A percentile compares a stretch with the other conserved stretches of the same genome.
Evolutionary conservation across 2,113 vertebrate genomes (phyloP).

Genomic region (Gallinago paraguaiae): DNA sequence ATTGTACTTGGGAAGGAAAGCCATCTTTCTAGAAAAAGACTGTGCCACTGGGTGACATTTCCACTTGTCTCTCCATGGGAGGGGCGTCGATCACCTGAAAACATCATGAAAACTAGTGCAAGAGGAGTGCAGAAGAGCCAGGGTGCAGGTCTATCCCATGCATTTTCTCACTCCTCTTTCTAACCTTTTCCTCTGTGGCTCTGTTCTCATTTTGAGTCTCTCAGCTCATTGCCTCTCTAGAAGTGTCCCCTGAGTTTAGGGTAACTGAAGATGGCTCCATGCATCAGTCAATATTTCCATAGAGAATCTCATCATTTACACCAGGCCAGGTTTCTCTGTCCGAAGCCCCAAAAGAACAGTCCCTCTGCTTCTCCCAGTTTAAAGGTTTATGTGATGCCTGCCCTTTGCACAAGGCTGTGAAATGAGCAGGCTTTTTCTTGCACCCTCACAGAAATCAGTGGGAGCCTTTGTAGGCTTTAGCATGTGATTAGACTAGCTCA

Average conservation of each 20-base stretch:
- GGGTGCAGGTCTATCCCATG: neutral
- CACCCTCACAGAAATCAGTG: neutral
- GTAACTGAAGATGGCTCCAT: neutral
- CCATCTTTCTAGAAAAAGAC: neutral
- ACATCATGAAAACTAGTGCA: rapidly evolving
- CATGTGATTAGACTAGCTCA: neutral
- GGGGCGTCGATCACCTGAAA: neutral
- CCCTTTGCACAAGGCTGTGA: neutral
- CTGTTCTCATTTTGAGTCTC: neutral
- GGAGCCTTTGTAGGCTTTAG: neutral
- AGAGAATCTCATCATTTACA: neutral
- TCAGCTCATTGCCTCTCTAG: neutral
- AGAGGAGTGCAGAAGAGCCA: neutral
- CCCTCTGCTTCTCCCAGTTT: neutral
- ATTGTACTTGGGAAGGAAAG: neutral
- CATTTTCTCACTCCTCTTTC: neutral
- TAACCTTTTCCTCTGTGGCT: neutral
- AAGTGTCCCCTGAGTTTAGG: neutral
- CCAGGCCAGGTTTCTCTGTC: neutral
- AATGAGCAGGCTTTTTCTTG: neutral
- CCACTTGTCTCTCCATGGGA: neutral
- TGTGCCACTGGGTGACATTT: neutral
- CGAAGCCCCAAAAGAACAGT: neutral
- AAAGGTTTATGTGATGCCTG: neutral
- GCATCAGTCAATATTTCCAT: neutral